Percentiles rank a stretch among this genome's conserved stretches.
These are phyloP conservation scores for Columba janthina DNA, from an alignment of 2,113 vertebrate species.

Conservation along the genomic window DNA sequence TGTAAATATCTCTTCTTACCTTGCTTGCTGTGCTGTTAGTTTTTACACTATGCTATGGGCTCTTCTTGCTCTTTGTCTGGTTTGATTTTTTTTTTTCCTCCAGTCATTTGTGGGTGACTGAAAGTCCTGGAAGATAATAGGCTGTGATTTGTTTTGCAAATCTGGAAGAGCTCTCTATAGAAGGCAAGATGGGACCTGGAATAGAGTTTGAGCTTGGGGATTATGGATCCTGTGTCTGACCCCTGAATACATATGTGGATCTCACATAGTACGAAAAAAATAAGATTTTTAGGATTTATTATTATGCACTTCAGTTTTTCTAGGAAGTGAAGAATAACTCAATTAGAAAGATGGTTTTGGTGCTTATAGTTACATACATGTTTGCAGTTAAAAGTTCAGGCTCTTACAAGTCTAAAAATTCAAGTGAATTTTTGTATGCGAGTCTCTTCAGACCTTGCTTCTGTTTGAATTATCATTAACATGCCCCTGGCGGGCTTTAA, in stretches of 20 bases:
- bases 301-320: not conserved
- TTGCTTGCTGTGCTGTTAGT: not conserved
- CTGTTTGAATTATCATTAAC: slow-evolving; percentile 22
- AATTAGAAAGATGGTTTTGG: not conserved
- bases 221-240: not conserved
- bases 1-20: not conserved
- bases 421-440: not conserved
- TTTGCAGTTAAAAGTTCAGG: not conserved
- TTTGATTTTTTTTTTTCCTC: not conserved
- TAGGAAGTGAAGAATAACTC: not conserved
- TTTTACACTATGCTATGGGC: not conserved
- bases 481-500: slow-evolving; percentile 46
- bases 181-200: not conserved
- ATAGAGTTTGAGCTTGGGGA: not conserved
- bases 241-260: not conserved
- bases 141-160: not conserved
- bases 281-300: not conserved
- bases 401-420: slow-evolving; percentile 20
- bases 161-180: not conserved
- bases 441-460: slow-evolving; percentile 1
- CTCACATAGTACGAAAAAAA: not conserved
- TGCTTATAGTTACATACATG: not conserved
- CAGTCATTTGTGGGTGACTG: not conserved
- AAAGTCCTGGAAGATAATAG: not conserved
- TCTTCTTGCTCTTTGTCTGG: not conserved